Percentiles rank a stretch among this genome's conserved stretches.
Conservation (phyloP, 2,113 vertebrate genomes). For the Pelmatolapia mariae region DNA sequence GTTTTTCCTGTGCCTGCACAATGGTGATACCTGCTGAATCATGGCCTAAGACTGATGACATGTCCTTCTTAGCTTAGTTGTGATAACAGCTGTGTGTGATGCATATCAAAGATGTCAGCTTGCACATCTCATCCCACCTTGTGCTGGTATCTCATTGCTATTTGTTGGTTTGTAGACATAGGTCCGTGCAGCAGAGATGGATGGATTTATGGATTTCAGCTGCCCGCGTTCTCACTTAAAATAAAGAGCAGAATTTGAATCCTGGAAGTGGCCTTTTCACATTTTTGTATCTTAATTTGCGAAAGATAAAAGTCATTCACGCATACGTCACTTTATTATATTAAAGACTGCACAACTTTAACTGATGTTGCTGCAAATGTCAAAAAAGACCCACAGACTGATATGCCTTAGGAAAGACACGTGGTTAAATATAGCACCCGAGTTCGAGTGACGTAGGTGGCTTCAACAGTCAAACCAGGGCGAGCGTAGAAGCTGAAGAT, state of each 20-base stretch:
- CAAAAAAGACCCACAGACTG: not conserved
- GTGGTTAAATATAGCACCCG: slow-evolving; percentile 28
- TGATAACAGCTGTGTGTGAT: not conserved
- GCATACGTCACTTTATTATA: not conserved
- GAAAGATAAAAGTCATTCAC: not conserved
- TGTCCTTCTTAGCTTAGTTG: not conserved
- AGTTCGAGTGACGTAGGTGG: slow-evolving; percentile 3
- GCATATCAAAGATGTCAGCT: not conserved
- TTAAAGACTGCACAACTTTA: not conserved
- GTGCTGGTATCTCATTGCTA: not conserved
- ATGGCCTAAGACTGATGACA: not conserved
- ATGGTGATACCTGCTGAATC: not conserved
- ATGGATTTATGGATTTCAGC: not conserved
- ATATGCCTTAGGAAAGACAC: not conserved
- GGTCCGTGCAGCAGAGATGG: not conserved
- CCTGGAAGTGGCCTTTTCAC: not conserved
- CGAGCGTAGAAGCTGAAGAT: not conserved
- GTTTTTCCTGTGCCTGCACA: not conserved
- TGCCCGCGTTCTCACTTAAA: rapidly evolving
- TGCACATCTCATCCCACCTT: not conserved
- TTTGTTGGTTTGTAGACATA: not conserved
- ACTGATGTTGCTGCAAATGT: not conserved
- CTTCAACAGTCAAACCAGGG: not conserved
- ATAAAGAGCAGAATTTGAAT: not conserved
- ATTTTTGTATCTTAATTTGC: not conserved